These are phyloP conservation scores for Tamias sibiricus DNA, from an alignment of 2,113 vertebrate genomes.

Conservation along the genomic window DNA sequence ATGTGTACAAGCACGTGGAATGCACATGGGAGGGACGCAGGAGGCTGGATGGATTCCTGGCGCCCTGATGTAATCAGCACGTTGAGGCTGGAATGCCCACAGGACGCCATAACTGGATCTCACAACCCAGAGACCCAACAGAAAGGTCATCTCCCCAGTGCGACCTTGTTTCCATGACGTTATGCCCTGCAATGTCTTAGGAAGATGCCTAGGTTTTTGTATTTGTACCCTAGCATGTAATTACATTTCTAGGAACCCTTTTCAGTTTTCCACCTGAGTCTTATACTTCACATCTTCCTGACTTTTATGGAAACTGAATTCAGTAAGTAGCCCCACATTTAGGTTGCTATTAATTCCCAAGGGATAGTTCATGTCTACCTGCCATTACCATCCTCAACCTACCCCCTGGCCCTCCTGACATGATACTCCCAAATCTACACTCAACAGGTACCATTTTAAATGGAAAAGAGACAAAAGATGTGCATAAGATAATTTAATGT, in stretches of 20 bases:
- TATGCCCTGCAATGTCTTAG: background rate
- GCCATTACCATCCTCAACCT: background rate
- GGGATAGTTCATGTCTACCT: background rate
- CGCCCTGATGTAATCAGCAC: conserved; percentile 44
- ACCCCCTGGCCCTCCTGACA: background rate
- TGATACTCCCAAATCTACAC: background rate
- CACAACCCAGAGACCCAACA: background rate
- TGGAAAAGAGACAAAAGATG: conserved; percentile 28
- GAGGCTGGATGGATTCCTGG: background rate
- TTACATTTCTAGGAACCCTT: background rate
- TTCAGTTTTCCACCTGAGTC: background rate
- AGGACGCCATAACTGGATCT: background rate
- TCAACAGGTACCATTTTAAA: conserved; percentile 19
- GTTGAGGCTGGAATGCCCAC: conserved; percentile 32
- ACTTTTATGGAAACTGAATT: background rate
- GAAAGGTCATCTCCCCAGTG: background rate
- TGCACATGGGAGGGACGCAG: conserved; percentile 6
- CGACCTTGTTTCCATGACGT: background rate
- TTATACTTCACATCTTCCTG: background rate
- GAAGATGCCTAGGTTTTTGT: background rate
- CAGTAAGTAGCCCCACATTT: background rate
- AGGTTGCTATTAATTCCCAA: background rate
- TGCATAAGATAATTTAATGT: background rate
- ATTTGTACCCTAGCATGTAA: background rate
- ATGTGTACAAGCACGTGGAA: conserved; percentile 60